Evolutionary conservation across 2,797 vertebrate species (phyloP).

Genomic region (Otolemur crassicaudatus): DNA sequence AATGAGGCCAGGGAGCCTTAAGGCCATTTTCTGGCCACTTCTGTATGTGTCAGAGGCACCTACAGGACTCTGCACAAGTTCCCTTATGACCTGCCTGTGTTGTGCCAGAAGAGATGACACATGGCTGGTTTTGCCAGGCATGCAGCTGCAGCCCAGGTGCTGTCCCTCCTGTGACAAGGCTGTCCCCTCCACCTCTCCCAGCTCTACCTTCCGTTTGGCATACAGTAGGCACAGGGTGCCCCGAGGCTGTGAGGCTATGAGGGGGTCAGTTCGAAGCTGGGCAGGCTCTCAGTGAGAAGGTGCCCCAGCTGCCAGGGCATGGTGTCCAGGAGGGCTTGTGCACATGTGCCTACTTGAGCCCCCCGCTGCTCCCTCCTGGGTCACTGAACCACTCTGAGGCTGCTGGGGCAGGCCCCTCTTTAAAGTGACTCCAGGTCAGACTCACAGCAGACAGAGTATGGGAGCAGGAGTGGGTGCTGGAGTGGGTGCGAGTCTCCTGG

Average conservation of each 20-base stretch:
- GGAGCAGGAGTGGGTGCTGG: no score
- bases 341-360: neutral
- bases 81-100: neutral
- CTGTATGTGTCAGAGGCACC: neutral
- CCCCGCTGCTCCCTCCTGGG: neutral
- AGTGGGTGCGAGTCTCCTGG: neutral
- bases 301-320: fast-evolving
- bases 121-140: neutral
- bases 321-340: neutral
- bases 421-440: neutral
- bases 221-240: neutral
- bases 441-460: neutral
- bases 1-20: neutral
- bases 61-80: neutral
- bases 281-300: no score
- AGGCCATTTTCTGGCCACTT: neutral
- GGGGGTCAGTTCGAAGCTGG: neutral
- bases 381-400: neutral
- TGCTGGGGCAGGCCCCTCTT: neutral
- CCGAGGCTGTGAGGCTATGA: neutral
- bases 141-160: neutral
- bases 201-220: neutral
- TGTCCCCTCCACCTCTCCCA: neutral
- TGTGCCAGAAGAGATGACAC: neutral
- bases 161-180: neutral